A percentile compares a stretch with the other conserved stretches of the same genome.
Conservation (phyloP, 2,888 invertebrate genomes). For the Apodemia hepburni region DNA sequence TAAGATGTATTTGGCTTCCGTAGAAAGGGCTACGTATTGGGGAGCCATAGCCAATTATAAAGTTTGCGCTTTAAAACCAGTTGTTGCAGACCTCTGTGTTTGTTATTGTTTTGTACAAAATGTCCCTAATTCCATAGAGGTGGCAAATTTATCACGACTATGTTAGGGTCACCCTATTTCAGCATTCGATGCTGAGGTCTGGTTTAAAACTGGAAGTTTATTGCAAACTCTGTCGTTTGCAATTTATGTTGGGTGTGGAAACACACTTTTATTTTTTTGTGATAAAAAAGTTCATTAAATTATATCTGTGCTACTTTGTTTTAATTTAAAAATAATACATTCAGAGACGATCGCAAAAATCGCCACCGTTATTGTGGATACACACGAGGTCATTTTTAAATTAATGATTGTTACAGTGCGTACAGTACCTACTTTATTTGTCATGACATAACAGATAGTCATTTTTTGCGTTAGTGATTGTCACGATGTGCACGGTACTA, state of each 20-base stretch:
- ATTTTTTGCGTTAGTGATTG: too few species aligned
- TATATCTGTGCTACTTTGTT: too few species aligned
- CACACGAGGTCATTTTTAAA: too few species aligned
- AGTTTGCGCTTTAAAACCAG: slow-evolving; percentile 55
- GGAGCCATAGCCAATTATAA: slow-evolving; percentile 73
- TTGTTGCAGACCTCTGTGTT: slow-evolving; percentile 35
- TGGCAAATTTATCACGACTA: slow-evolving; percentile 25
- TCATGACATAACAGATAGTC: too few species aligned
- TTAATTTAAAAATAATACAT: too few species aligned
- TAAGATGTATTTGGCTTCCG: slow-evolving; percentile 31
- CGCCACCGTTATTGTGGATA: too few species aligned
- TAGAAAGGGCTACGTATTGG: slow-evolving; percentile 55
- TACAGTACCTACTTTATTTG: too few species aligned
- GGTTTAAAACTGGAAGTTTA: slow-evolving; percentile 57
- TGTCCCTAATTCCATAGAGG: slow-evolving; percentile 19
- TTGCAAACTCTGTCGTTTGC: slow-evolving; percentile 49
- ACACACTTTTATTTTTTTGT: background rate
- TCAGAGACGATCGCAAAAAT: too few species aligned
- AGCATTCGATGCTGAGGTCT: slow-evolving; percentile 55
- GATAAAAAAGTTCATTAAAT: too few species aligned
- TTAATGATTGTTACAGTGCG: too few species aligned
- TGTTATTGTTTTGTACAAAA: slow-evolving; percentile 19
- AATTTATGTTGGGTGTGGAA: background rate
- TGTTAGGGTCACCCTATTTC: slow-evolving; percentile 49
- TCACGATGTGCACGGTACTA: too few species aligned